Evolutionary conservation across 2,113 vertebrate species (phyloP), one percentile per base, ranked within the genome.

Genomic region (Oxygymnocypris stewartii): DNA sequence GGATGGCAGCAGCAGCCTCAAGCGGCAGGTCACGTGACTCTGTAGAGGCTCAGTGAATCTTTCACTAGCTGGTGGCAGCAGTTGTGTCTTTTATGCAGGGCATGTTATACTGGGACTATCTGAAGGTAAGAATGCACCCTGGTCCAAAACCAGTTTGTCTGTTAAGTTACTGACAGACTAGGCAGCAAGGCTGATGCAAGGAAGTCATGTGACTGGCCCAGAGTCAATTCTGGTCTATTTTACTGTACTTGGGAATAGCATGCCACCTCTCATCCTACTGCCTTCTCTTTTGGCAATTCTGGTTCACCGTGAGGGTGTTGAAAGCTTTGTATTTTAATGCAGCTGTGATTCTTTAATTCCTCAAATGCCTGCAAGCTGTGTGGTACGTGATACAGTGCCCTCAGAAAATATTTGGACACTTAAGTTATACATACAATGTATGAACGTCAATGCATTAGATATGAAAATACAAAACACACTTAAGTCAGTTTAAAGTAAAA

Each of bases 321-420:
- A 63, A 87, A 82, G 84, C 14, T 42, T 57, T 69, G 69, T 61
- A 76, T 63, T 77, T 79, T 77, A 31, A 49, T 31, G 40, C 71
- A 85, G 59, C 59, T 82, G 78, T 82, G 73, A 51, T 87, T 82
- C 14, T 63, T 31, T 84, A 35, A 80, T 51, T 65, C 54, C 69
- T 16, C 61, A 28, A 86, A 80, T 2, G 28, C 63, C 81, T 40
- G 74, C 75, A 51, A 28, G 2, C 75, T 74, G 42, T 7, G 12
- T 76, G n/a, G 74, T 25, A 16, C 8, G 25, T 47, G 23, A n/a
- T 12, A 7, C 6, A 47, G 42, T 47, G 23, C 10, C 12, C 11
- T 18, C 13, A 35, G 28, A 7, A 16, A 35, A 3, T 40, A 23
- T 73, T 23, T 23, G 16, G 9, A 73, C 35, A 40, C 16, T 73